Conservation (phyloP, 1,140 invertebrate genomes). For the Notospermus geniculatus region DNA sequence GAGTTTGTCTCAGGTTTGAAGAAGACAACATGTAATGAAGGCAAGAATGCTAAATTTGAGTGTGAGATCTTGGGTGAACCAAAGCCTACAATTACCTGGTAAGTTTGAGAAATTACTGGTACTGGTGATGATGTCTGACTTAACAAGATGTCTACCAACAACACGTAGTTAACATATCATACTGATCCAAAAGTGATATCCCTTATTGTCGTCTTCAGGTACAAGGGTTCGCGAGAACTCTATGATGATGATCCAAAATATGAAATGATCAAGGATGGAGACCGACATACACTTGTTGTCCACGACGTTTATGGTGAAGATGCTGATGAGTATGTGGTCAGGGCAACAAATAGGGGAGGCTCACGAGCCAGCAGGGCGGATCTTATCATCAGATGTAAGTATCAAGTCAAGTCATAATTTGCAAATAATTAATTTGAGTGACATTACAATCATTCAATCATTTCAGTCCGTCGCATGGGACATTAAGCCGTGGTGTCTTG, state of each 20-base stretch:
- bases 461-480: too few relatives aligned
- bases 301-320: conserved; percentile 95
- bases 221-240: conserved; percentile 86
- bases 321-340: conserved; percentile 94
- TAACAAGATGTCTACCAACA: too few relatives aligned
- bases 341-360: conserved; percentile 90
- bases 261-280: conserved; percentile 84
- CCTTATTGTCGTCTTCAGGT: conserved; percentile 51
- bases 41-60: conserved; percentile 79
- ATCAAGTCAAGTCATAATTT: too few relatives aligned
- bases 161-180: too few relatives aligned
- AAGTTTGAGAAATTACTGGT: conserved; percentile 16
- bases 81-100: conserved; percentile 71
- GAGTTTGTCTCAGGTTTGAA: conserved; percentile 82
- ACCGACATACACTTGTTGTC: conserved; percentile 80
- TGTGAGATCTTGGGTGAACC: conserved; percentile 89
- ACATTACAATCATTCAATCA: too few relatives aligned
- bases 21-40: conserved; percentile 76
- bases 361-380: conserved; percentile 89
- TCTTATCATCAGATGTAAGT: conserved; percentile 90
- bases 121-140: too few relatives aligned
- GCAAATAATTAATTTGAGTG: too few relatives aligned
- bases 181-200: too few relatives aligned
- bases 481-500: too few relatives aligned
- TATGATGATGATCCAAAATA: conserved; percentile 79